phyloP scores from a whole-genome alignment of 1,140 invertebrate species.

The Bombus vancouverensis region DNA sequence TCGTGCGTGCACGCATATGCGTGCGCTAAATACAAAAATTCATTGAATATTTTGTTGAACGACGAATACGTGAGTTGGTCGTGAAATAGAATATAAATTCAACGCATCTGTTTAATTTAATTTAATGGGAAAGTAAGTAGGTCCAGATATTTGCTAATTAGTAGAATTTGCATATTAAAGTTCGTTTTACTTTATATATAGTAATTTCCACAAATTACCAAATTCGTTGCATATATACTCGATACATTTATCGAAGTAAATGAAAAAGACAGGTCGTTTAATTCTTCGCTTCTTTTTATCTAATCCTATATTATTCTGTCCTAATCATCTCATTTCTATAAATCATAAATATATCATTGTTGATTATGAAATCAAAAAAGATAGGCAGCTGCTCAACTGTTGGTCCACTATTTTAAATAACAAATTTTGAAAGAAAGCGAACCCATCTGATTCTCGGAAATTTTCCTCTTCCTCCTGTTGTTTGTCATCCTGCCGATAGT shows the following conservation, averaged over 20 bases:
- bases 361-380: not conserved
- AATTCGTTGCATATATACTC: not conserved
- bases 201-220: not conserved
- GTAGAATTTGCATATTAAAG: not conserved
- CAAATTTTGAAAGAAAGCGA: not conserved
- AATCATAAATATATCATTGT: not conserved
- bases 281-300: not conserved
- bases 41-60: conserved; percentile 1
- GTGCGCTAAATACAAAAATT: not conserved
- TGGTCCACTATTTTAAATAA: not conserved
- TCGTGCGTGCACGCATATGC: too few species aligned
- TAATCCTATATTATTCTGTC: too few species aligned
- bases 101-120: not conserved
- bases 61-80: not conserved
- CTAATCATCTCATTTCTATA: too few species aligned
- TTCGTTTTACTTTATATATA: not conserved
- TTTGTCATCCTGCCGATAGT: not conserved
- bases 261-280: not conserved
- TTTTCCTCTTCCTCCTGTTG: not conserved
- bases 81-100: not conserved
- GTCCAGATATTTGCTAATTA: not conserved
- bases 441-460: not conserved
- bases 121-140: not conserved
- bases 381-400: not conserved
- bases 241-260: not conserved